Base-by-base conservation (phyloP, 2,888 invertebrate species). In the Orthonevra nobilis region DNA sequence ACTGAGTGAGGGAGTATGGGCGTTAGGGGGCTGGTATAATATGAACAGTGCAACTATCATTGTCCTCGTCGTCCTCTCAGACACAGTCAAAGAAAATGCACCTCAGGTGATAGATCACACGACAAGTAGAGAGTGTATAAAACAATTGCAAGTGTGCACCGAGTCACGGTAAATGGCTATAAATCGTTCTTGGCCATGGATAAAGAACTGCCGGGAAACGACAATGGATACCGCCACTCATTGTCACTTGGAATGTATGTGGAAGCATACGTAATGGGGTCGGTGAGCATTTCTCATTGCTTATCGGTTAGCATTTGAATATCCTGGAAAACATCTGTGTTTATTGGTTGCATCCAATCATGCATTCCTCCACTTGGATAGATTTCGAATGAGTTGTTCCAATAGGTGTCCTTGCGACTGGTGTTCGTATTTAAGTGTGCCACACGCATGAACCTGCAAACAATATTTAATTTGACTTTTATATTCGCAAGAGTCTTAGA, bases 131-230 rank as follows among this genome's bases (percentile, higher is more conserved):
- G 26, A 64, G 56, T 30, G 69, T 69, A 75, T 70, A 61, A 75
- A 75, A 75, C 75, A 75, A 75, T 75, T 69, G 75, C 75, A 75
- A 75, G 75, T 63, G 63, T 75, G 61, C 75, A 75, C 69, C 56
- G 56, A 69, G 75, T 69, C 75, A 75, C 63, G 63, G 56, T 75
- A 75, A 69, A 75, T 63, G 63, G 63, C 75, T 75, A 75, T 75
- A 75, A 75, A 75, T 75, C 69, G 75, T 75, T 48, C 48, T 58
- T 69, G 63, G 69, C 56, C 69, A 75, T 75, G 56, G 69, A 69
- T 75, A 75, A 69, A 63, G 56, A 50, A 75, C 63, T 69, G 63
- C 36, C 42, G 38, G 52, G 42, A 44, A 50, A 63, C 69, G 56
- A 75, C 75, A 69, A 63, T 75, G 63, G 61, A 75, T 63, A 69